Evolutionary conservation across 2,797 vertebrate species (phyloP), one percentile per base, ranked within the genome.

Genomic region (Erpetoichthys calabaricus): DNA sequence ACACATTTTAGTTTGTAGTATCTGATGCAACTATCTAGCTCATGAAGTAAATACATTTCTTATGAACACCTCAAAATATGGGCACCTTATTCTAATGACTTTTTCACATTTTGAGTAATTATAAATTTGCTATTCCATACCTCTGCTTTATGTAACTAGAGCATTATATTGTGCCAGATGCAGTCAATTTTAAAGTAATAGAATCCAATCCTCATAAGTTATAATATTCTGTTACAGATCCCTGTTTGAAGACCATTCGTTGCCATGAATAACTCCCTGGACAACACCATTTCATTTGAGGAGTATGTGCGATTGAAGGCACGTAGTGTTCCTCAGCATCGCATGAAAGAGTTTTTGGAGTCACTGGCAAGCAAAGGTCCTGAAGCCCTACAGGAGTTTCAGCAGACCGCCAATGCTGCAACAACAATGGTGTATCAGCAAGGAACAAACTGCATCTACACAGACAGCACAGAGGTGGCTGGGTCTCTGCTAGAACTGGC

Each of bases 321-420:
- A 0, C 85, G 91, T 62, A 91, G 91, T 9, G 89, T 98, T 65
- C 94, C 94, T 3, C 94, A 97, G 67, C 92, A 97, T 81, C 91
- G 91, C 74, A 97, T 98, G 94, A 97, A 98, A 78, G 94, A 97
- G 72, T 97, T 98, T 67, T 78, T 97, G 69, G 94, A 98, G 73
- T 96, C 93, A 3, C 72, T 98, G 75, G 90, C 91, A 65, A 89
- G 75, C 58, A 98, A 96, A 70, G 92, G 91, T 44, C 89, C 90
- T 0, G 92, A 97, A 71, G 94, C 90, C 47, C 80, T 98, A 65
- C 91, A 94, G 70, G 92, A 98, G 68, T 97, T 97, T 64, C 91
- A 96, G 71, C 90, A 85, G 71, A 84, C 85, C 0, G 80, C 78
- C 52, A 94, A 70, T 75, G 70, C 2, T 77, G 52, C 82, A 54